Conservation (phyloP, 2,888 invertebrate species). For the Campoplex nolae region DNA sequence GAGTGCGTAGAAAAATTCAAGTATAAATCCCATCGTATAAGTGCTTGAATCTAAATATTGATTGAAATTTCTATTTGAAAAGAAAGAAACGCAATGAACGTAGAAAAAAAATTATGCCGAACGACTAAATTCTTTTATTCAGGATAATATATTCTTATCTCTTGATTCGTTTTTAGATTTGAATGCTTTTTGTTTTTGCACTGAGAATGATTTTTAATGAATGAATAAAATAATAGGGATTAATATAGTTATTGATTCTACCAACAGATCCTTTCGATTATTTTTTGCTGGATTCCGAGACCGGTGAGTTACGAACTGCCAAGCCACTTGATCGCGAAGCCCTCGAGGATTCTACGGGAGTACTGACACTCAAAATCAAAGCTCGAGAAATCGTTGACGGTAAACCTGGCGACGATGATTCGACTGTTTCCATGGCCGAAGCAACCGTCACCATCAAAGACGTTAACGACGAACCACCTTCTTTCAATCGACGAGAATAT, state of each 20-base stretch:
- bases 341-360: slow-evolving; percentile 91
- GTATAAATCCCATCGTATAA: background rate
- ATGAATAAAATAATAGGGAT: background rate
- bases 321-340: slow-evolving; percentile 94
- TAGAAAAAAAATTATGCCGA: background rate
- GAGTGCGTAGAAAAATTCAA: slow-evolving; percentile 87
- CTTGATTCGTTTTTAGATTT: background rate
- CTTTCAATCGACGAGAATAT: slow-evolving; percentile 93
- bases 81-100: background rate
- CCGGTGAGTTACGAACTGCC: slow-evolving; percentile 93
- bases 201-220: background rate
- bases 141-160: background rate
- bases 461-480: slow-evolving; percentile 95
- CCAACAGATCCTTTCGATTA: slow-evolving; percentile 93
- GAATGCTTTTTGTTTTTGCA: background rate
- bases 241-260: slow-evolving; percentile 67
- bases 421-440: slow-evolving; percentile 90
- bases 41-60: background rate
- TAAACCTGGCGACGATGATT: slow-evolving; percentile 88
- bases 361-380: slow-evolving; percentile 91
- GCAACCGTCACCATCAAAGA: slow-evolving; percentile 94
- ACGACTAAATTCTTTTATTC: background rate
- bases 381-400: slow-evolving; percentile 93
- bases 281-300: slow-evolving; percentile 91
- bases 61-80: background rate